Base-by-base conservation (phyloP, 2,888 invertebrate species). In the Leucophenga montana region DNA sequence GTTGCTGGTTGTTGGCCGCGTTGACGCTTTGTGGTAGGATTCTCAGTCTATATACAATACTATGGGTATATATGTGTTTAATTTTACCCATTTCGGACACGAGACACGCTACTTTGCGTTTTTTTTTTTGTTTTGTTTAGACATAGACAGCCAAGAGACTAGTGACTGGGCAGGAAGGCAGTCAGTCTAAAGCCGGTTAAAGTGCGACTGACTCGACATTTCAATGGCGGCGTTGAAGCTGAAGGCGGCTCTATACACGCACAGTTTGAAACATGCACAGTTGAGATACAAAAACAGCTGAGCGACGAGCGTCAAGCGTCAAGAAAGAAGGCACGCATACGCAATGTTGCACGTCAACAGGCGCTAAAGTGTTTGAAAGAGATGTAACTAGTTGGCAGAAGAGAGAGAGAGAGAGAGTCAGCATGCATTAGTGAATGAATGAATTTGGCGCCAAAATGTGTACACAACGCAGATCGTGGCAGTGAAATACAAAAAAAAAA, bases 81-180 rank as follows among this genome's bases (percentile, higher is more conserved):
- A 44, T 67, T 74, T 70, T 71, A 50, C 50, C 18, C 18, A 75
- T 79, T 75, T 71, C 73, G 78, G 84, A 80, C 78, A 77, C 74
- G 69, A 79, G 79, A 79, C 84, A 82, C 81, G 81, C 81, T 66
- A 81, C 76, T 80, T 81, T 80, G 77, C 83, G 81, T 82, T 82
- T 79, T 77, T 82, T 79, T 77, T 27, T 27, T 27, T 27, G 4
- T 27, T 82, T 82, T 79, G 76, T 31, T 56, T 71, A 73, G 73
- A 74, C 62, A 22, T 48, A 64, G 73, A 72, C 78, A 76, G 78
- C 69, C 73, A 39, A 39, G 70, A 46, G 64, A 48, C 57, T 14
- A 31, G 27, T 18, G 3, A 20, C 22, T 14, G 4, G 39, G 16
- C 50, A 46, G 64, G 22, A 44, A 22, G 48, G 27, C 16, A 66